Conservation (phyloP, 1,140 invertebrate genomes). For the Drosophila insularis region DNA sequence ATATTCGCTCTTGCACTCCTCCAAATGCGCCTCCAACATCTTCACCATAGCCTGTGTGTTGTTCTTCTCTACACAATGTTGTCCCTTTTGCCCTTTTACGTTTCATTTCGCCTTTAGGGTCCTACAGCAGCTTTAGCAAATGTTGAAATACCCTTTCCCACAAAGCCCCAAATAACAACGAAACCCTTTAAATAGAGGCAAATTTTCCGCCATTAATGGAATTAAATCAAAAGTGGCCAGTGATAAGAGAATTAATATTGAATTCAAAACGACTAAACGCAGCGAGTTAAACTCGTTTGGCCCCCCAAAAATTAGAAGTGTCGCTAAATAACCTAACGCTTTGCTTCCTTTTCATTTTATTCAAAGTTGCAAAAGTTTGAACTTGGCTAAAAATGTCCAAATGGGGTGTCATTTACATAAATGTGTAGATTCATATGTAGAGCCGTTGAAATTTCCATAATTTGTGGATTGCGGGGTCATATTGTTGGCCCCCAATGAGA, state of each 20-base stretch:
- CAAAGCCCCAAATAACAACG: background rate
- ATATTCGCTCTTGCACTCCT: constrained; percentile 13
- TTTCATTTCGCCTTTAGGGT: constrained; percentile 46
- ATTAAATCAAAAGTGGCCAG: background rate
- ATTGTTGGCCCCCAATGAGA: too few relatives aligned
- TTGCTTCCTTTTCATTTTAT: too few relatives aligned
- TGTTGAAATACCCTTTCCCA: constrained; percentile 14
- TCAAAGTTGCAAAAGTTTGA: too few relatives aligned
- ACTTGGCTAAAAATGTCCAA: too few relatives aligned
- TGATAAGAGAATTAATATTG: background rate
- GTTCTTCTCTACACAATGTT: constrained; percentile 35
- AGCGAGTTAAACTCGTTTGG: background rate
- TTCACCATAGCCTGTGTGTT: constrained; percentile 18
- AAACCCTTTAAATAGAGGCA: background rate
- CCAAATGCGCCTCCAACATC: constrained; percentile 34
- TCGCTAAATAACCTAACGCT: background rate
- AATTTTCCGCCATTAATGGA: background rate
- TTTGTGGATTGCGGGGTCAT: too few relatives aligned
- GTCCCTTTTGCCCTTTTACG: constrained; percentile 63
- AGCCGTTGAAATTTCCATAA: too few relatives aligned
- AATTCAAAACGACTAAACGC: background rate
- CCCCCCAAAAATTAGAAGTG: background rate
- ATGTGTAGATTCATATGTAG: too few relatives aligned
- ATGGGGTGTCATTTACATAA: too few relatives aligned
- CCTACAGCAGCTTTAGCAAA: constrained; percentile 27